Conservation (phyloP, 2,888 invertebrate genomes). For the Acronicta alni region DNA sequence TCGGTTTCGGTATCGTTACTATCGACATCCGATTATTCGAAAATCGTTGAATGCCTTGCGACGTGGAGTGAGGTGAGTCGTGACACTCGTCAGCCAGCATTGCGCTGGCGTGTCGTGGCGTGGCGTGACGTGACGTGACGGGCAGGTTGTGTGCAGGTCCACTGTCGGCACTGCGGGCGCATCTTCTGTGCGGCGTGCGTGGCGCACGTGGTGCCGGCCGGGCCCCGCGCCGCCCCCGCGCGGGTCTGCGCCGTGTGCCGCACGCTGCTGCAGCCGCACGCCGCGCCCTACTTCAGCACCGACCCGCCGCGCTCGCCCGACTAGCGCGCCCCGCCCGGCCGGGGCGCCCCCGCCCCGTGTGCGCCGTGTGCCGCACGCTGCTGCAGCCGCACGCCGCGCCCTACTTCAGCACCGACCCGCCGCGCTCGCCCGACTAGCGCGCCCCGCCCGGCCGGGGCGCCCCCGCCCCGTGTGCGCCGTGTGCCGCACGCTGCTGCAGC, state of each 20-base stretch:
- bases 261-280: too few species aligned
- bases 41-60: too few species aligned
- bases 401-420: conserved; percentile 96
- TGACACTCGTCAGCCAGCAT: too few species aligned
- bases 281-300: conserved; percentile 97
- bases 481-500: conserved; percentile 98
- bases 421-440: conserved; percentile 88
- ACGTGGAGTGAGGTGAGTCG: too few species aligned
- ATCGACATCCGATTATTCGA: too few species aligned
- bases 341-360: too few species aligned
- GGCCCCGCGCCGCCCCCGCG: conserved; percentile 95
- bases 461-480: conserved; percentile 70
- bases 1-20: not conserved
- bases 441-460: conserved; percentile 88
- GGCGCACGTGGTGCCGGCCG: conserved; percentile 93
- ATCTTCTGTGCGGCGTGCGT: conserved; percentile 97
- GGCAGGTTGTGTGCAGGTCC: conserved; percentile 87
- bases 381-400: conserved; percentile 96
- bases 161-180: conserved; percentile 98
- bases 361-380: conserved; percentile 94
- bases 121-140: too few species aligned
- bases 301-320: conserved; percentile 89
- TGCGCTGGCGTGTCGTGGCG: too few species aligned
- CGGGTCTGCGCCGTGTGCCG: conserved; percentile 99
- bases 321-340: conserved; percentile 90